These are phyloP conservation scores for Mimas tiliae DNA, from an alignment of 2,888 invertebrate species.

Conservation along the genomic window DNA sequence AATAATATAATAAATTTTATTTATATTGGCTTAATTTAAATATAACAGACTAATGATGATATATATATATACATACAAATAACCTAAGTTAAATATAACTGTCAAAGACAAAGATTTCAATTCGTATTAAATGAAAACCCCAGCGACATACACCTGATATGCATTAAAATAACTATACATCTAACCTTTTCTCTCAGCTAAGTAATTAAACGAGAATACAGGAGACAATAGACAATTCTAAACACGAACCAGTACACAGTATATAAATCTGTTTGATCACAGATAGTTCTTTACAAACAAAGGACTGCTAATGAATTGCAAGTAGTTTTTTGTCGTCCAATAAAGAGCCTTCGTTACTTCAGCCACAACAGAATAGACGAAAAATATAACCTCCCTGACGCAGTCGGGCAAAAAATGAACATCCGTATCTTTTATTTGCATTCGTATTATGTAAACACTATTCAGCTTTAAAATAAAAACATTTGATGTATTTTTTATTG, in stretches of 20 bases:
- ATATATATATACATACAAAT: no score
- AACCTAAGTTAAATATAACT: no score
- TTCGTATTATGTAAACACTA: not conserved
- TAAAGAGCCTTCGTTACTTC: not conserved
- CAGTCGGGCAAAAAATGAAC: not conserved
- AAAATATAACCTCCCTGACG: not conserved
- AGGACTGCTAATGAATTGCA: slow-evolving; percentile 18
- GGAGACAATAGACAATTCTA: slow-evolving; percentile 11
- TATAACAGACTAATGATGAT: no score
- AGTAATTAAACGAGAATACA: slow-evolving; percentile 2
- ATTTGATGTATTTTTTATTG: not conserved
- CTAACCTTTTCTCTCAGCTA: not conserved
- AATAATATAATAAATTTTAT: no score
- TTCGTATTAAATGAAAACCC: not conserved
- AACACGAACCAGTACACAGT: slow-evolving; percentile 3
- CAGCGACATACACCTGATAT: not conserved
- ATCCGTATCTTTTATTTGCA: slow-evolving; percentile 6
- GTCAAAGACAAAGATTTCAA: no score
- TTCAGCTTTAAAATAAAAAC: not conserved
- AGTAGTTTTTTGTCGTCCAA: slow-evolving; percentile 8
- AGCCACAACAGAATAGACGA: not conserved
- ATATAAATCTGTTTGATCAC: slow-evolving; percentile 7
- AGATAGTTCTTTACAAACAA: slow-evolving; percentile 8
- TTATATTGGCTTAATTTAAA: no score
- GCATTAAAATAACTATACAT: not conserved